Percentiles rank a stretch among this genome's conserved stretches.
These are phyloP conservation scores for Corythoichthys intestinalis DNA, from an alignment of 2,113 vertebrate genomes.

Conservation along the genomic window DNA sequence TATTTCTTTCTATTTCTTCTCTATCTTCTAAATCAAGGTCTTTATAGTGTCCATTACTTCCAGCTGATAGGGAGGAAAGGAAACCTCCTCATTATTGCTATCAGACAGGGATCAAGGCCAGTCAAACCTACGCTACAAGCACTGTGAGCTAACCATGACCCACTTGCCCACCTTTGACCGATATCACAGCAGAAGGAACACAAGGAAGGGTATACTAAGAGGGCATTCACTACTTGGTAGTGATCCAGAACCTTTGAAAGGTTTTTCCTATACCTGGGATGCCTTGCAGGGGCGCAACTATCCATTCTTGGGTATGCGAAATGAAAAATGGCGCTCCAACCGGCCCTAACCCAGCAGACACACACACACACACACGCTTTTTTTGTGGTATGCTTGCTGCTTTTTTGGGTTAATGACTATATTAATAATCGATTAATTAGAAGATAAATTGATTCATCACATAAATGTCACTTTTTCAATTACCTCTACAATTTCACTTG, in stretches of 20 bases:
- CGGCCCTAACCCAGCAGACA: too few relatives aligned
- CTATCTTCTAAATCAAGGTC: conserved; percentile 38
- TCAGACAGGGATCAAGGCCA: conserved; percentile 50
- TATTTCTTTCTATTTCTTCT: too few relatives aligned
- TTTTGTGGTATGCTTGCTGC: too few relatives aligned
- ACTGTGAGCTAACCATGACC: conserved; percentile 34
- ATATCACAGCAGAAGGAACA: conserved; percentile 22
- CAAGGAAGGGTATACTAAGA: conserved; percentile 32
- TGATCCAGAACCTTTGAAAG: conserved; percentile 28
- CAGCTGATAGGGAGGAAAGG: conserved; percentile 42
- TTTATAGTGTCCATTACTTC: conserved; percentile 48
- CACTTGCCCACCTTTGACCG: conserved; percentile 36
- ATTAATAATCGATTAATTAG: too few relatives aligned
- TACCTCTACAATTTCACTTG: too few relatives aligned
- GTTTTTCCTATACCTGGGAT: conserved; percentile 51
- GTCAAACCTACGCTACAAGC: conserved; percentile 32
- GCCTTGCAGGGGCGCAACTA: conserved; percentile 4
- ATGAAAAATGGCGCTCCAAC: too few relatives aligned
- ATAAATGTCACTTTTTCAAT: too few relatives aligned
- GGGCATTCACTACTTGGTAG: conserved; percentile 29
- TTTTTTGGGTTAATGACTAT: too few relatives aligned
- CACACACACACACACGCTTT: too few relatives aligned
- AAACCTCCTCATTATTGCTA: conserved; percentile 48
- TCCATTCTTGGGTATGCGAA: too few relatives aligned
- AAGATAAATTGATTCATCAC: too few relatives aligned